A percentile compares a stretch with the other conserved stretches of the same genome.
Conservation (phyloP, 2,113 vertebrate species). For the Corapipo altera region DNA sequence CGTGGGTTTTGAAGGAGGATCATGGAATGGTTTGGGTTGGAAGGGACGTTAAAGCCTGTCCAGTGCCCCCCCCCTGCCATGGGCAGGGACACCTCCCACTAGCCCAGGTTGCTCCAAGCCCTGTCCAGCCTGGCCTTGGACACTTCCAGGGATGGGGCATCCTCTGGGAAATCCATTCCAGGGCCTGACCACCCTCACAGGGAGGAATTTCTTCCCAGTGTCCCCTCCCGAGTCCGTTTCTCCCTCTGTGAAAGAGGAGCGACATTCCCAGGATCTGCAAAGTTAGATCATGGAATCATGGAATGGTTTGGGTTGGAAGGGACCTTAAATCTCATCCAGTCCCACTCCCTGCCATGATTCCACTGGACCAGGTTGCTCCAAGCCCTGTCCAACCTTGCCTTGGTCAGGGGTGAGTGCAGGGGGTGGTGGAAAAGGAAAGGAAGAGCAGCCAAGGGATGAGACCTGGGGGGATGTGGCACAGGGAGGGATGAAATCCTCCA, state of each 20-base stretch:
- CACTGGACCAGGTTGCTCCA: neutral
- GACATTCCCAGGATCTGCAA: neutral
- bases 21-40: neutral
- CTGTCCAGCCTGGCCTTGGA: neutral
- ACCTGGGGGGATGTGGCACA: fast-evolving
- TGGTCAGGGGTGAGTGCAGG: neutral
- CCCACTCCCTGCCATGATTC: neutral
- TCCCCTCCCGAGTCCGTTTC: neutral
- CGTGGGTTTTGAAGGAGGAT: neutral
- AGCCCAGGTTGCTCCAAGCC: neutral
- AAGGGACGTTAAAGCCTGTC: neutral
- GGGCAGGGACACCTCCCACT: neutral
- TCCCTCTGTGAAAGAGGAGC: neutral
- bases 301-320: neutral
- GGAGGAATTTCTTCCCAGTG: too few relatives aligned
- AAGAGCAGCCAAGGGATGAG: neutral
- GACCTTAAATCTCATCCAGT: neutral
- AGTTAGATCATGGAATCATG: too few relatives aligned
- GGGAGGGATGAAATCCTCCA: neutral
- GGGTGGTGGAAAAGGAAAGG: neutral
- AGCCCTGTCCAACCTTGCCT: neutral
- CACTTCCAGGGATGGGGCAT: too few relatives aligned
- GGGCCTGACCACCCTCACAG: too few relatives aligned
- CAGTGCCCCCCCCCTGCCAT: neutral
- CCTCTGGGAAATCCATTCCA: too few relatives aligned